These are phyloP conservation scores for Eidolon helvum DNA, from an alignment of 2,113 vertebrate species.

Conservation along the genomic window DNA sequence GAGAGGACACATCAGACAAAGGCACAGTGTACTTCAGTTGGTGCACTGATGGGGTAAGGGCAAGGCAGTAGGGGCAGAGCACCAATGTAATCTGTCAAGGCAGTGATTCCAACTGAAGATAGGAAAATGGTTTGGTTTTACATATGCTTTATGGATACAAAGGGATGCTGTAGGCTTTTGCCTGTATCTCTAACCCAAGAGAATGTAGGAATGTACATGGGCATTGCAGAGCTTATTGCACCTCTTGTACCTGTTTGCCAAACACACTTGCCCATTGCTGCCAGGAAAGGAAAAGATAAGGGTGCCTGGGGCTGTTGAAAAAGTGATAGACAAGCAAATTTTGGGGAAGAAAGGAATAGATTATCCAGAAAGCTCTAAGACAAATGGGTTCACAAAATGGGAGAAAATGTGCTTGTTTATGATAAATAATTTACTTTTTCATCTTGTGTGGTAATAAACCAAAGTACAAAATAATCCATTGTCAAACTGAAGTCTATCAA, in stretches of 20 bases:
- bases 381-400: neutral
- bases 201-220: neutral
- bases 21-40: neutral
- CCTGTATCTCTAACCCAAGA: neutral
- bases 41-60: neutral
- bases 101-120: neutral
- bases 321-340: neutral
- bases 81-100: neutral
- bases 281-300: neutral
- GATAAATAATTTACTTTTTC: constrained; percentile 11
- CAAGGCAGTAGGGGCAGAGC: neutral
- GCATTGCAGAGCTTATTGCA: neutral
- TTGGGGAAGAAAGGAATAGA: neutral
- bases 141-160: neutral
- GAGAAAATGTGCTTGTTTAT: neutral
- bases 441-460: constrained; percentile 1
- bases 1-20: neutral
- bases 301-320: neutral
- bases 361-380: neutral
- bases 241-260: neutral
- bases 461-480: neutral
- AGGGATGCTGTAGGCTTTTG: neutral
- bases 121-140: neutral
- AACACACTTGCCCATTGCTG: neutral
- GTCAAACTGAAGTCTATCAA: neutral